These are phyloP conservation scores for Sula dactylatra DNA, from an alignment of 2,113 vertebrate genomes.

Conservation along the genomic window DNA sequence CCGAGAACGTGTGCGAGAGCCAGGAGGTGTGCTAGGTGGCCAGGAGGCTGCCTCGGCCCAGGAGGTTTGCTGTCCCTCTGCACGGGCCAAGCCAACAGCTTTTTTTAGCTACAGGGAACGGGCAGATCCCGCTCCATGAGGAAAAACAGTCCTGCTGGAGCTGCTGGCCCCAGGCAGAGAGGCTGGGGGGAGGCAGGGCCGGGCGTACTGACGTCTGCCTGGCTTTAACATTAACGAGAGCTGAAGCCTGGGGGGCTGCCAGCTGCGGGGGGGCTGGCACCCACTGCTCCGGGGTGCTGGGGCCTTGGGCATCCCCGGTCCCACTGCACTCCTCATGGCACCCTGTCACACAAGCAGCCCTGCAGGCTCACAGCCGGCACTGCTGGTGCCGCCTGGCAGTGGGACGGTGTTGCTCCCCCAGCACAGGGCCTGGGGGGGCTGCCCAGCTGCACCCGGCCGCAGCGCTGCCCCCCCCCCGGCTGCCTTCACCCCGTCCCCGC, in stretches of 20 bases:
- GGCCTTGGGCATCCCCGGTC: background rate
- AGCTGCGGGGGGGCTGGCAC: background rate
- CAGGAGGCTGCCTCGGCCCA: background rate
- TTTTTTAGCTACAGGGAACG: conserved; percentile 22
- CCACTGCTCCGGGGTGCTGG: fast-evolving
- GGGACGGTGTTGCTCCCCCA: background rate
- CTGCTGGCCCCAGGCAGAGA: background rate
- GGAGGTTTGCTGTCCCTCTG: background rate
- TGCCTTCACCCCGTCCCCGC: background rate
- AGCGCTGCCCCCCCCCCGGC: background rate
- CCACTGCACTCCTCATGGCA: background rate
- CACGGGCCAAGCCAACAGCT: background rate
- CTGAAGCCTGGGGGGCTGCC: background rate
- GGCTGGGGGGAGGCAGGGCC: background rate
- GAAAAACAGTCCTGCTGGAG: background rate
- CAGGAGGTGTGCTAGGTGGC: background rate
- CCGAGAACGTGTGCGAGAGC: fast-evolving
- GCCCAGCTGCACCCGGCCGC: fast-evolving
- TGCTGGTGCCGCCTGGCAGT: background rate
- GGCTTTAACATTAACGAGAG: conserved; percentile 56
- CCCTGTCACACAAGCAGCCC: background rate
- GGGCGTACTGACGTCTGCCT: background rate
- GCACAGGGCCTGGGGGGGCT: background rate
- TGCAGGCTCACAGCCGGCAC: fast-evolving
- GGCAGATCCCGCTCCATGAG: background rate